phyloP scores from a whole-genome alignment of 2,888 invertebrate genomes.

The Mycalesis mineus region DNA sequence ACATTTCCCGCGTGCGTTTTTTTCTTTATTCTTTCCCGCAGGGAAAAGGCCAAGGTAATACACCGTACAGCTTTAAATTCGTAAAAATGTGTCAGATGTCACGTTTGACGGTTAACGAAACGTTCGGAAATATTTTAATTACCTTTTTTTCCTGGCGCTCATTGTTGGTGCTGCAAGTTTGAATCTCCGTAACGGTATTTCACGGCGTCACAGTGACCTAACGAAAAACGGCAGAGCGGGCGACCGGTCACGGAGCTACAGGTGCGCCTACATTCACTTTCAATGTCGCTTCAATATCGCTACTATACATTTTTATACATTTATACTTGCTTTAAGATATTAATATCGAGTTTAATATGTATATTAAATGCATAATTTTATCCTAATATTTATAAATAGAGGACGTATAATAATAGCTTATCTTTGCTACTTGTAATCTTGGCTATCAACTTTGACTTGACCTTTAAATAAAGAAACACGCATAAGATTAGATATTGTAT shows the following conservation, averaged over 20 bases:
- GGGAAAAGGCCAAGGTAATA: too few species aligned
- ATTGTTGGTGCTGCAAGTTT: conserved; percentile 33
- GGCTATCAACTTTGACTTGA: too few species aligned
- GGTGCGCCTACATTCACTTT: conserved; percentile 72
- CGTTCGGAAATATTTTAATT: neutral
- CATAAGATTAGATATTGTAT: too few species aligned
- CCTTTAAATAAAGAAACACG: too few species aligned
- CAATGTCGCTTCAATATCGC: conserved; percentile 61
- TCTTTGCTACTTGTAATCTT: neutral
- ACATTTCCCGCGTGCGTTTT: conserved; percentile 32
- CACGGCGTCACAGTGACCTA: conserved; percentile 61
- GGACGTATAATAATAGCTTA: neutral
- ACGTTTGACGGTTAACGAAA: conserved; percentile 19
- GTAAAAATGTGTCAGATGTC: conserved; percentile 3
- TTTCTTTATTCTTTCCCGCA: neutral
- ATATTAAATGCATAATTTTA: neutral
- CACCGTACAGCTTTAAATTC: conserved; percentile 14
- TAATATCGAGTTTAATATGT: neutral
- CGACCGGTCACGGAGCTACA: conserved; percentile 64
- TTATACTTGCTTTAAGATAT: conserved; percentile 21
- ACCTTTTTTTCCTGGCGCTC: neutral
- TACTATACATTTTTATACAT: conserved; percentile 50
- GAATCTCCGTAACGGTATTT: conserved; percentile 55
- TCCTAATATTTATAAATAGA: neutral
- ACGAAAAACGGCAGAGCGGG: conserved; percentile 48